phyloP scores from a whole-genome alignment of 2,888 invertebrate genomes.

The Tenthredo scrophulariae region DNA sequence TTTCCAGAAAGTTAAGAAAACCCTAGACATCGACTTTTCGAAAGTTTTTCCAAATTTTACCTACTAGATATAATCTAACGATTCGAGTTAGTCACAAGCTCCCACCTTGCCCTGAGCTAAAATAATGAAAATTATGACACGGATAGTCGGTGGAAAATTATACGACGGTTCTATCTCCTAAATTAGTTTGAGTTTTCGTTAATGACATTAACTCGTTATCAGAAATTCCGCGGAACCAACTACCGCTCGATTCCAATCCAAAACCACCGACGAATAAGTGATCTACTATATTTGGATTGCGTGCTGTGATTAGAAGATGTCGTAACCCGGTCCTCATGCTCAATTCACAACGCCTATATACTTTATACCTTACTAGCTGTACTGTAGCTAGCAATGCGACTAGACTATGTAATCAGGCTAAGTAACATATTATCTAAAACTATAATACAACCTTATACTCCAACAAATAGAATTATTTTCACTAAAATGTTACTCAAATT shows the following conservation, averaged over 20 bases:
- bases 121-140: conserved; percentile 14
- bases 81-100: background rate
- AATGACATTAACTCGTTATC: conserved; percentile 22
- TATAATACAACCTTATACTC: background rate
- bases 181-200: conserved; percentile 22
- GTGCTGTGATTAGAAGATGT: conserved; percentile 18
- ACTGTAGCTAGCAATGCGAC: background rate
- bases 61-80: background rate
- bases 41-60: background rate
- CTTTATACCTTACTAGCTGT: background rate
- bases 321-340: conserved; percentile 17
- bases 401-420: conserved; percentile 16
- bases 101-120: background rate
- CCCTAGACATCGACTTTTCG: background rate
- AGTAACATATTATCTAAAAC: background rate
- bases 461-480: background rate
- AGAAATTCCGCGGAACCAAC: background rate
- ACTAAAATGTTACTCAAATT: background rate
- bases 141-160: conserved; percentile 9
- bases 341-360: conserved; percentile 1
- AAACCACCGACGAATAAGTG: background rate
- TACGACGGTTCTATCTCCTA: background rate
- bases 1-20: background rate
- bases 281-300: conserved; percentile 17
- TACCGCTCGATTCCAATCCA: background rate